phyloP scores from a whole-genome alignment of 2,888 invertebrate genomes.

The Athripsodes cinereus region DNA sequence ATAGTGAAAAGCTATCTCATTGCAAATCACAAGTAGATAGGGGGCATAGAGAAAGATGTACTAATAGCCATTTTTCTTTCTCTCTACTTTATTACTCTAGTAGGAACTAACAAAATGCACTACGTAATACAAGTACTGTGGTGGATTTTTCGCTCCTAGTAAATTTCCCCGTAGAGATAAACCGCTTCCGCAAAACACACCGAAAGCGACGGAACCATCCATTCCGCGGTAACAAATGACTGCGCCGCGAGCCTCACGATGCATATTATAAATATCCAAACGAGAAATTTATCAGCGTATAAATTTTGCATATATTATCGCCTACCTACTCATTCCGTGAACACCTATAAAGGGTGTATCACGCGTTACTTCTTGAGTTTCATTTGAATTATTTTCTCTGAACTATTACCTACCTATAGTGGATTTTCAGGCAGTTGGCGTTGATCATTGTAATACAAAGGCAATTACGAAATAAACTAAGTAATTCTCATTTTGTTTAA shows the following conservation, averaged over 20 bases:
- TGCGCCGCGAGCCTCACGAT: conserved; percentile 20
- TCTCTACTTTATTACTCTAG: too few species aligned
- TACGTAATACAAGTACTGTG: background rate
- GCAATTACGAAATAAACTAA: too few species aligned
- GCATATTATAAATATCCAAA: conserved; percentile 25
- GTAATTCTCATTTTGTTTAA: too few species aligned
- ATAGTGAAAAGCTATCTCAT: background rate
- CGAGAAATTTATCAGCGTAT: conserved; percentile 26
- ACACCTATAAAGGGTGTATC: background rate
- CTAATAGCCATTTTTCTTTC: background rate
- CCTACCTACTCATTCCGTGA: background rate
- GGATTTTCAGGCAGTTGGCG: too few species aligned
- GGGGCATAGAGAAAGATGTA: background rate
- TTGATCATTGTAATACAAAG: too few species aligned
- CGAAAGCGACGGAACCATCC: conserved; percentile 3
- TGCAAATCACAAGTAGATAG: conserved; percentile 1
- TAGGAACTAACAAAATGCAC: background rate
- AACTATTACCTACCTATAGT: too few species aligned
- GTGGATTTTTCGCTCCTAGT: conserved; percentile 10
- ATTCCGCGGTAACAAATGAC: conserved; percentile 11
- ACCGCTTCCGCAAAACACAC: conserved; percentile 10
- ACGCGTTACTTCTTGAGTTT: background rate
- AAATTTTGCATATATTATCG: conserved; percentile 26
- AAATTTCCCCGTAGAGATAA: conserved; percentile 9
- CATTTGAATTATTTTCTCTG: background rate